These are phyloP conservation scores for Pyrocoelia pectoralis DNA, from an alignment of 2,888 invertebrate genomes.

Conservation along the genomic window DNA sequence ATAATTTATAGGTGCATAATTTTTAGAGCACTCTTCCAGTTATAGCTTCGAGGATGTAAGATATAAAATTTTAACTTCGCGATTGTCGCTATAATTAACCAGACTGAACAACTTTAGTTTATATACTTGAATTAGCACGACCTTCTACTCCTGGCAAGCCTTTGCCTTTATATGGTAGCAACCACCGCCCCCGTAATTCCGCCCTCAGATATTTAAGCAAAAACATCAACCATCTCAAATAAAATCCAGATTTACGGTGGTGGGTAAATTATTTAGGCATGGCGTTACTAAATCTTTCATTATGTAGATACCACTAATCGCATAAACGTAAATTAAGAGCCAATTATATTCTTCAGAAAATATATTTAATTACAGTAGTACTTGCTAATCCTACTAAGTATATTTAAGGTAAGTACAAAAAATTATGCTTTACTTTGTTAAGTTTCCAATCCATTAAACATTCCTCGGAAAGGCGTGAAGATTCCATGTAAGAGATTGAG, in stretches of 20 bases:
- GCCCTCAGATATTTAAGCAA: slow-evolving; percentile 49
- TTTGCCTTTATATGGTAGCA: slow-evolving; percentile 54
- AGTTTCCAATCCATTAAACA: slow-evolving; percentile 42
- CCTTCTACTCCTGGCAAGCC: slow-evolving; percentile 51
- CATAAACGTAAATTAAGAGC: not conserved
- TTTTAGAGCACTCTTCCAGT: not conserved
- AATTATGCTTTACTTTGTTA: not conserved
- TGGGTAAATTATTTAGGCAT: not conserved
- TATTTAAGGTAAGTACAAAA: not conserved
- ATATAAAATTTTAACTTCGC: slow-evolving; percentile 19
- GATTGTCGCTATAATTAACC: slow-evolving; percentile 32
- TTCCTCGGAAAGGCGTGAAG: slow-evolving; percentile 54
- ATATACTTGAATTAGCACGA: slow-evolving; percentile 37
- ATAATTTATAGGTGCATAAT: not conserved
- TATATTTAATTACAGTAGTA: not conserved
- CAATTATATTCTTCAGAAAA: not conserved
- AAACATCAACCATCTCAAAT: slow-evolving; percentile 38
- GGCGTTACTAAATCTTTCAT: not conserved
- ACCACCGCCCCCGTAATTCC: slow-evolving; percentile 55
- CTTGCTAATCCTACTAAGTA: not conserved
- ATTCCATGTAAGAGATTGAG: slow-evolving; percentile 42
- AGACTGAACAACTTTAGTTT: slow-evolving; percentile 31
- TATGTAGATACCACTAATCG: not conserved
- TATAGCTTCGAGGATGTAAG: not conserved
- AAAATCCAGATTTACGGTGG: slow-evolving; percentile 26